phyloP scores from a whole-genome alignment of 2,113 vertebrate genomes.

The Coregonus clupeaformis region DNA sequence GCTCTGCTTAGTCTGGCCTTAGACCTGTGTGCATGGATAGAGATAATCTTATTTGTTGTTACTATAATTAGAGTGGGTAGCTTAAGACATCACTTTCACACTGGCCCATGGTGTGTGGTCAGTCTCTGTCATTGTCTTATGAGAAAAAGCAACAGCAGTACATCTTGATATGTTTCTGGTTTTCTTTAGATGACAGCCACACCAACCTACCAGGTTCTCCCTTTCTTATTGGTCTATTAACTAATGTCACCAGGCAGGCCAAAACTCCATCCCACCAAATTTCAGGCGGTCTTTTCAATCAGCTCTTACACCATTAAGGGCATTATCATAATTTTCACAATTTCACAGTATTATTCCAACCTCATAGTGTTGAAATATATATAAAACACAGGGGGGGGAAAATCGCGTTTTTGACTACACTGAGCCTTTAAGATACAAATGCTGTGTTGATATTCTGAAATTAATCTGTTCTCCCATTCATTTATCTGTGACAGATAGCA shows the following conservation, averaged over 20 bases:
- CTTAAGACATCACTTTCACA: constrained; percentile 7
- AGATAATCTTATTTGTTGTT: constrained; percentile 49
- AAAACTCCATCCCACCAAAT: too few species aligned
- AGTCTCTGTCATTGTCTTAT: neutral
- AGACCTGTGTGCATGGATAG: neutral
- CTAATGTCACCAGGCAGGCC: neutral
- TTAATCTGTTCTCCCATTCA: neutral
- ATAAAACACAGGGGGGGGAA: neutral
- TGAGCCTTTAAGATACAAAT: too few species aligned
- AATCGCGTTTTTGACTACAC: neutral
- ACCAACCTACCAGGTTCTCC: neutral
- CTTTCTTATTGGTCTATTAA: neutral
- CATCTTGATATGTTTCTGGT: neutral
- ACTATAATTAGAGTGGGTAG: constrained; percentile 45
- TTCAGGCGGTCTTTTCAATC: too few species aligned
- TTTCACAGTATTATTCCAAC: too few species aligned
- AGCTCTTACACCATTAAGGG: too few species aligned
- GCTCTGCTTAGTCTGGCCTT: too few species aligned
- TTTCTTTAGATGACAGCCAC: neutral
- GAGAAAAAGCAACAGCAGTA: neutral
- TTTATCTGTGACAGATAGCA: neutral
- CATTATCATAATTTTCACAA: too few species aligned
- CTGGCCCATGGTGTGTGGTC: neutral
- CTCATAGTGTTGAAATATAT: neutral
- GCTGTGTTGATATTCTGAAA: neutral